Evolutionary conservation across 2,113 vertebrate genomes (phyloP), one percentile per base, ranked within the genome.

Genomic region (Hiodon alosoides): DNA sequence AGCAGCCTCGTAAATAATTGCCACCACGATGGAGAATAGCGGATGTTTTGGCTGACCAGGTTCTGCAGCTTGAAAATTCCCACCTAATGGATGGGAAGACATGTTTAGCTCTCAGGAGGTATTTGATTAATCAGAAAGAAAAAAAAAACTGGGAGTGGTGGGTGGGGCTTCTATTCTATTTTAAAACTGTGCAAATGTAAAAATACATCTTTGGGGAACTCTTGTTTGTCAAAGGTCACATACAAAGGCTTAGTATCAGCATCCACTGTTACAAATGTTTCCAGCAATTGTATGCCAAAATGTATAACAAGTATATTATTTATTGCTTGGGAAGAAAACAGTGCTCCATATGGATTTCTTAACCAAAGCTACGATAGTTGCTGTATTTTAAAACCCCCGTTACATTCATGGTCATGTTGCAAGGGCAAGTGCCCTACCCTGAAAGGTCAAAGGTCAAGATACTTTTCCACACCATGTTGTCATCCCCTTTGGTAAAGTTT

Each of bases 1-100:
- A 77, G 78, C 59, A 77, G 79, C 73, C 82, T 83, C 77, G 78
- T 80, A 78, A 83, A 84, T 81, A 81, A 76, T 82, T 78, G 31
- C 71, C 82, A 84, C 83, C 83, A 70, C 57, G 67, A 48, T 8
- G 67, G 7, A 67, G 61, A 68, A 57, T 16, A 61, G 46, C 6
- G 57, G 5, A 8, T 7, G 74, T 76, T 69, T 71, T 64, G 6
- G 73, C 71, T 77, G 84, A 84, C 76, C 72, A 76, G 79, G 80
- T 79, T 74, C 13, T 52, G 54, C 70, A 76, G 81, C 80, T 73
- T 79, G 74, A 31, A 80, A 83, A 80, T 52, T 72, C 14, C 31
- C 78, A 76, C 69, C 77, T 79, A 54, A 76, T 74, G 72, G 83
- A 83, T 82, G 76, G 79, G 77, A 78, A 69, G 69, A n/a, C 52